Evolutionary conservation across 1,140 invertebrate genomes (phyloP).

Genomic region (Riptortus pedestris): DNA sequence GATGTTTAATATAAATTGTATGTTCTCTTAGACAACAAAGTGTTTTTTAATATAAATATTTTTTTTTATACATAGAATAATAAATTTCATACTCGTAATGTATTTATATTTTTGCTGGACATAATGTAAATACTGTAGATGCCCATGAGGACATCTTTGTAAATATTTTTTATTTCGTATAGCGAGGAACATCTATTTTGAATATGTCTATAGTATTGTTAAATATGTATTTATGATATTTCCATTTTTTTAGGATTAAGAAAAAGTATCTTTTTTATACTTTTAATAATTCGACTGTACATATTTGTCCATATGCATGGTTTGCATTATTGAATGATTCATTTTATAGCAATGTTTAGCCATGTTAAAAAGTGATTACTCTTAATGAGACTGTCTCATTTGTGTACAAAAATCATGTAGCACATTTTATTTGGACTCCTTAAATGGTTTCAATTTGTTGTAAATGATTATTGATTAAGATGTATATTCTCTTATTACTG

Average conservation of each 20-base stretch:
- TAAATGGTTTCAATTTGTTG: too few species aligned
- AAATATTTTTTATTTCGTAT: neutral
- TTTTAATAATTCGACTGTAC: conserved; percentile 16
- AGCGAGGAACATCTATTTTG: conserved; percentile 12
- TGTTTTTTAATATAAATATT: neutral
- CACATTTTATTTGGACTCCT: conserved; percentile 14
- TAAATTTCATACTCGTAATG: neutral
- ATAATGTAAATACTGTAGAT: neutral
- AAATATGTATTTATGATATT: conserved; percentile 4
- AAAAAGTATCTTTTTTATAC: conserved; percentile 19
- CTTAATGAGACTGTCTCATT: conserved; percentile 11
- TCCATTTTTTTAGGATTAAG: neutral
- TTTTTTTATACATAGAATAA: neutral
- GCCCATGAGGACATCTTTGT: neutral
- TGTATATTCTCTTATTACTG: too few species aligned
- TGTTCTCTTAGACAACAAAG: too few species aligned
- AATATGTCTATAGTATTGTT: conserved; percentile 13
- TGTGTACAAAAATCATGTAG: conserved; percentile 11
- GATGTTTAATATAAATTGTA: too few species aligned
- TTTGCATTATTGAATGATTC: conserved; percentile 6
- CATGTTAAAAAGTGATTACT: conserved; percentile 20
- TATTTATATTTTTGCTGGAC: conserved; percentile 1
- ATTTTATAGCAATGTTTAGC: conserved; percentile 23
- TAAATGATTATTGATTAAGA: too few species aligned
- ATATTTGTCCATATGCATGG: conserved; percentile 16